These are phyloP conservation scores for Apogon talboti DNA, from an alignment of 2,797 vertebrate genomes.

Conservation along the genomic window DNA sequence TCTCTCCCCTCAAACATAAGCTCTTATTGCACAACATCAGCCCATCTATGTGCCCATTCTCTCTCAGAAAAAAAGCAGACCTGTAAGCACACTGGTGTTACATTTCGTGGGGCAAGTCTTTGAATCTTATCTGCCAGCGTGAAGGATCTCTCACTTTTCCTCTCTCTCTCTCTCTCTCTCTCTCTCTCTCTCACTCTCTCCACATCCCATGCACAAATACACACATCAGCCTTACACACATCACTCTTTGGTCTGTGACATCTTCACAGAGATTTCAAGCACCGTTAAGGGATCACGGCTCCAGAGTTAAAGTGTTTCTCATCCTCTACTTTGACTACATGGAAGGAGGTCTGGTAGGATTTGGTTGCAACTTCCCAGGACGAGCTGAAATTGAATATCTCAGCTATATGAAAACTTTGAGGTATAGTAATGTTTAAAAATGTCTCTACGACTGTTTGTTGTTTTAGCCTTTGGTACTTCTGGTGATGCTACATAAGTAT, in stretches of 20 bases:
- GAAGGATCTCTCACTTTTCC: conserved; percentile 46
- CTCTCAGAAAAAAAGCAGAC: conserved; percentile 35
- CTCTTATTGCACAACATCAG: conserved; percentile 52
- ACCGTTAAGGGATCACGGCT: conserved; percentile 27
- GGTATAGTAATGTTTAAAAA: conserved; percentile 45
- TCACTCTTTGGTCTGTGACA: conserved; percentile 22
- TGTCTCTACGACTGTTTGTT: neutral
- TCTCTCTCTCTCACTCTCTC: conserved; percentile 4
- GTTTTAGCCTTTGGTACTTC: neutral
- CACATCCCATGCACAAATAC: conserved; percentile 8
- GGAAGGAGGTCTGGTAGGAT: conserved; percentile 23
- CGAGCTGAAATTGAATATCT: neutral
- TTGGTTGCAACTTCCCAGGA: conserved; percentile 27
- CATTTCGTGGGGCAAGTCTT: conserved; percentile 46
- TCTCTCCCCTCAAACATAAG: conserved; percentile 55
- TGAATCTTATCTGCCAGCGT: conserved; percentile 36
- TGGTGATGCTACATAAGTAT: neutral
- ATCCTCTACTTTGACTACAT: conserved; percentile 10
- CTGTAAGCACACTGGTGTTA: conserved; percentile 39
- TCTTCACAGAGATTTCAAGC: conserved; percentile 27
- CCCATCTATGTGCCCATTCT: conserved; percentile 12
- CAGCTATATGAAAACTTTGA: conserved; percentile 26
- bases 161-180: conserved; percentile 7
- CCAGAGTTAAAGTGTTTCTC: conserved; percentile 17
- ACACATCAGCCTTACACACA: conserved; percentile 4